These are phyloP conservation scores for Astropecten irregularis DNA, from an alignment of 53 echinoderm and acorn worm species.

Conservation along the genomic window DNA sequence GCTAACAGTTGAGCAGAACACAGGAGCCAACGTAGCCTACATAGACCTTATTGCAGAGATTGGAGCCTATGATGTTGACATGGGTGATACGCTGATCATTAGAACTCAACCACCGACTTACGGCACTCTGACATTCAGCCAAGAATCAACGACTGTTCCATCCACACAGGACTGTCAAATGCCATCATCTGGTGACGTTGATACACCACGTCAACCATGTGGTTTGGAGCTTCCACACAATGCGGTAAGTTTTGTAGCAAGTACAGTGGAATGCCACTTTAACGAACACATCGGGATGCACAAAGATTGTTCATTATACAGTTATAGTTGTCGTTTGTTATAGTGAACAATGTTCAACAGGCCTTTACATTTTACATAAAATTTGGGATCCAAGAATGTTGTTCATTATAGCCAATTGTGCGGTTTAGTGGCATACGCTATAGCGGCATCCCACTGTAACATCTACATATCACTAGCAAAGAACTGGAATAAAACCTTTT, in stretches of 20 bases:
- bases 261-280: too few species aligned
- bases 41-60: not conserved
- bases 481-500: too few species aligned
- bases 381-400: too few species aligned
- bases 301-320: too few species aligned
- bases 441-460: too few species aligned
- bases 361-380: too few species aligned
- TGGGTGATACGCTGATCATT: conserved; percentile 25
- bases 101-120: conserved; percentile 15
- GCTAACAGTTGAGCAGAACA: conserved; percentile 40
- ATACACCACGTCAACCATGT: conserved; percentile 15
- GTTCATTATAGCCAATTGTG: too few species aligned
- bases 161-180: not conserved
- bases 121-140: conserved; percentile 13
- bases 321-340: too few species aligned
- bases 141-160: not conserved
- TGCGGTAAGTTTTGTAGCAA: not conserved
- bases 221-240: conserved; percentile 14
- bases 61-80: conserved; percentile 61
- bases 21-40: conserved; percentile 44
- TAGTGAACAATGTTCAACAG: too few species aligned
- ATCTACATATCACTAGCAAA: too few species aligned
- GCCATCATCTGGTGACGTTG: not conserved
- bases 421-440: too few species aligned
- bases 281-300: too few species aligned